Percentiles rank a stretch among this genome's conserved stretches.
Evolutionary conservation across 2,888 invertebrate species (phyloP).

Genomic region (Dicranocentrus wangi): DNA sequence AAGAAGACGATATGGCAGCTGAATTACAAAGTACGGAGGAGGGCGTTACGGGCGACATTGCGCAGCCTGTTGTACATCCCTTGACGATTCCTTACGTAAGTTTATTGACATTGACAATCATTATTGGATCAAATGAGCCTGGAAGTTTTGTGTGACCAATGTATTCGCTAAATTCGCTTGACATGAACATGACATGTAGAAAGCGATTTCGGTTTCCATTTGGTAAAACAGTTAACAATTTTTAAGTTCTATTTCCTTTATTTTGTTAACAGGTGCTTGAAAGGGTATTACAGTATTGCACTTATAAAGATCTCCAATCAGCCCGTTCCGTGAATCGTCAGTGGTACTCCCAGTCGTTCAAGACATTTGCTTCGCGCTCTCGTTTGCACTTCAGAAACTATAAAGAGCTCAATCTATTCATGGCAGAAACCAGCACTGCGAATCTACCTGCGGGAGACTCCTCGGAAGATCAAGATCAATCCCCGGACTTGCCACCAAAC

Average conservation of each 20-base stretch:
- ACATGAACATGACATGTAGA: too few species aligned
- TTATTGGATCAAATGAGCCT: too few species aligned
- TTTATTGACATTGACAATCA: not conserved
- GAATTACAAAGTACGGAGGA: too few species aligned
- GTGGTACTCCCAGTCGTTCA: not conserved
- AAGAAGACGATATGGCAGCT: too few species aligned
- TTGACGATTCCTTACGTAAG: conserved; percentile 36
- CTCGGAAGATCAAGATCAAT: too few species aligned
- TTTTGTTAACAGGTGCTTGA: conserved; percentile 25
- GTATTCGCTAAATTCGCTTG: too few species aligned
- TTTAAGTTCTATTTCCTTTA: not conserved
- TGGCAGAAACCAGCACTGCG: not conserved
- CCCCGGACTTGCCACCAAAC: too few species aligned
- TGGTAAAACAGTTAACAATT: too few species aligned
- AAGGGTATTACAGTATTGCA: conserved; percentile 2
- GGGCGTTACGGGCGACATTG: too few species aligned
- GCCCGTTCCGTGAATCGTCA: conserved; percentile 10
- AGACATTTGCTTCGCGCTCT: not conserved
- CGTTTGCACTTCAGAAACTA: conserved; percentile 19
- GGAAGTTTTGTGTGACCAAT: not conserved
- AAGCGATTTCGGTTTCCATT: too few species aligned
- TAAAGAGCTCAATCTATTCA: conserved; percentile 16
- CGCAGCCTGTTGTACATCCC: too few species aligned
- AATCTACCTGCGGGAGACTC: not conserved
- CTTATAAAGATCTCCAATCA: conserved; percentile 18